phyloP scores from a whole-genome alignment of 2,888 invertebrate genomes.

The Cylindroiulus punctatus region DNA sequence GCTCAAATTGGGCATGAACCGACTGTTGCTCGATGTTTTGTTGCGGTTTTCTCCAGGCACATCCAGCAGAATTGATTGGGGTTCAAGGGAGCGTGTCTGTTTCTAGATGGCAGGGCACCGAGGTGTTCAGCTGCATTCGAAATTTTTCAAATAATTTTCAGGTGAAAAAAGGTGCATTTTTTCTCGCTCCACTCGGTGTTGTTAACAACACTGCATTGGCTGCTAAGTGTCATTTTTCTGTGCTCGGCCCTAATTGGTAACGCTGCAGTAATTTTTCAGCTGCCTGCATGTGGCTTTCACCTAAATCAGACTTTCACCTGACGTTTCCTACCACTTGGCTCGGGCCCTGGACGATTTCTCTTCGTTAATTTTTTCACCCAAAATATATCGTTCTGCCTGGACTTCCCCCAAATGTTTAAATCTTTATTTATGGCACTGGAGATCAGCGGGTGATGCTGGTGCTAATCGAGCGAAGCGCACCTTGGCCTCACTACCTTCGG shows the following conservation, averaged over 20 bases:
- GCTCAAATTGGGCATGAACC: too few species aligned
- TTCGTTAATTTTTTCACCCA: neutral
- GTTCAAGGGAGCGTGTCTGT: neutral
- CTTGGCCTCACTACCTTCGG: neutral
- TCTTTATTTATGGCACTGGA: neutral
- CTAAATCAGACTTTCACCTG: constrained; percentile 18
- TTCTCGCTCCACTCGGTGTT: neutral
- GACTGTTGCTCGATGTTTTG: too few species aligned
- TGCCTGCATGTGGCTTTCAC: constrained; percentile 10
- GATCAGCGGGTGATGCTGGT: constrained; percentile 10
- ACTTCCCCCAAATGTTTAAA: neutral
- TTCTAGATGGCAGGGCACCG: neutral
- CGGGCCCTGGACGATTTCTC: neutral
- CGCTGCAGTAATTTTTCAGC: neutral
- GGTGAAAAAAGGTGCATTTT: neutral
- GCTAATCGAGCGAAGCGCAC: neutral
- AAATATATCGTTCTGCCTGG: neutral
- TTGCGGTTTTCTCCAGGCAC: neutral
- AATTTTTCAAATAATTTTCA: constrained; percentile 10
- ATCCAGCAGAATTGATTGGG: neutral
- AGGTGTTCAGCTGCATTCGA: neutral
- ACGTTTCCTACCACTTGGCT: neutral
- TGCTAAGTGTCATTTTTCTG: neutral
- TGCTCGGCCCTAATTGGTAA: neutral
- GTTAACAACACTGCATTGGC: neutral